A percentile compares a stretch with the other conserved stretches of the same genome.
phyloP scores from a whole-genome alignment of 2,888 invertebrate genomes.

The Sturmia bella region DNA sequence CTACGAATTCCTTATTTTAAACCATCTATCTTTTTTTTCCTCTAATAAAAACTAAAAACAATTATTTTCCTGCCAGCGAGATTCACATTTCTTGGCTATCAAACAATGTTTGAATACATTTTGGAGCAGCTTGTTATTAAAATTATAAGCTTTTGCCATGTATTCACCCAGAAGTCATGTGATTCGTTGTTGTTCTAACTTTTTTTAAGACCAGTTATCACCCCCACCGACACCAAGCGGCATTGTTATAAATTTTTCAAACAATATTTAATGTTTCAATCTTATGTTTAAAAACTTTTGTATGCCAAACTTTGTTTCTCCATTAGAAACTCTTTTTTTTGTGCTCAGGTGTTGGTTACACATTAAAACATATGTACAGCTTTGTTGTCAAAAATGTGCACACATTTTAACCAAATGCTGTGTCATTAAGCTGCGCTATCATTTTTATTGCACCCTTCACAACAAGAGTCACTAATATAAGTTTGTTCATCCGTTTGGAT shows the following conservation, averaged over 20 bases:
- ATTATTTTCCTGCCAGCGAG: too few relatives aligned
- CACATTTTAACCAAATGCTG: constrained; percentile 46
- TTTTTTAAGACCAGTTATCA: constrained; percentile 55
- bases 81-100: neutral
- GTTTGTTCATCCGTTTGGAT: constrained; percentile 5
- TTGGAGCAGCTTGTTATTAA: constrained; percentile 19
- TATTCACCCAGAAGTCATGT: constrained; percentile 18
- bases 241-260: constrained; percentile 4
- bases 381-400: constrained; percentile 55
- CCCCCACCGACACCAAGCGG: constrained; percentile 20
- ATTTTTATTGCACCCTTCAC: too few relatives aligned
- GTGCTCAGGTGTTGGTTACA: constrained; percentile 15
- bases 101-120: constrained; percentile 5
- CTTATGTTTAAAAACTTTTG: constrained; percentile 11
- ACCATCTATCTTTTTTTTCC: too few relatives aligned
- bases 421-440: constrained; percentile 17
- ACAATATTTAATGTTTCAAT: constrained; percentile 34
- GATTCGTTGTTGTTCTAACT: neutral
- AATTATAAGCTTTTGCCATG: constrained; percentile 36
- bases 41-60: too few relatives aligned
- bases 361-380: constrained; percentile 46
- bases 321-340: constrained; percentile 18
- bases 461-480: neutral
- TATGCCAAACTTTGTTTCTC: constrained; percentile 10
- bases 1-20: too few relatives aligned